Conservation (phyloP, 2,888 invertebrate genomes). For the Megamerina dolium region DNA sequence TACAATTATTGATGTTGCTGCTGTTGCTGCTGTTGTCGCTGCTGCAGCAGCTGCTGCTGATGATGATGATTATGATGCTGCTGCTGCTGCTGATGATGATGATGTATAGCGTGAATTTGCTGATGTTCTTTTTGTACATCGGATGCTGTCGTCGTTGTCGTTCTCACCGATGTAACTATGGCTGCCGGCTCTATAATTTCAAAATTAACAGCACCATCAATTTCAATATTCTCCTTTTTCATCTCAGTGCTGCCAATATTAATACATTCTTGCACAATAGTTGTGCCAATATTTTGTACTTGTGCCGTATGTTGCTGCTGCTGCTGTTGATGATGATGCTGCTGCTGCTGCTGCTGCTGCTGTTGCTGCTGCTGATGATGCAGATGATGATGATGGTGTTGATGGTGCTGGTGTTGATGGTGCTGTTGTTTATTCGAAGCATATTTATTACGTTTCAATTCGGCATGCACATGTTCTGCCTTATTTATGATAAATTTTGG, state of each 20-base stretch:
- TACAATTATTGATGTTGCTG: slow-evolving; percentile 11
- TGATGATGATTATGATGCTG: slow-evolving; percentile 1
- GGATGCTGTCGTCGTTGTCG: not conserved
- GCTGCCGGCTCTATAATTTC: slow-evolving; percentile 24
- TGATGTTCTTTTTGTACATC: slow-evolving; percentile 2
- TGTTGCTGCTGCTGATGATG: no score
- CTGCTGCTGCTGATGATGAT: slow-evolving; percentile 9
- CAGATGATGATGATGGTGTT: no score
- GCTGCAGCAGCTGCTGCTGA: slow-evolving; percentile 1
- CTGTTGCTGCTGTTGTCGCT: not conserved
- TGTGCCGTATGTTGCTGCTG: no score
- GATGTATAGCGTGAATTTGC: no score
- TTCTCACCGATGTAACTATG: slow-evolving; percentile 1
- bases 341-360: no score
- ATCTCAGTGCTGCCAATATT: slow-evolving; percentile 23
- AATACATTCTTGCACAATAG: no score
- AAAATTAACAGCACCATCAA: slow-evolving; percentile 27
- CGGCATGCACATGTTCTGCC: slow-evolving; percentile 47
- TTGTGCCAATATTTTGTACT: slow-evolving; percentile 14
- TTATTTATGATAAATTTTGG: slow-evolving; percentile 48
- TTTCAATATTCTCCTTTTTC: slow-evolving; percentile 29
- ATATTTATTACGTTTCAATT: slow-evolving; percentile 47
- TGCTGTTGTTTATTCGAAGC: slow-evolving; percentile 35
- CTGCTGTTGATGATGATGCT: no score
- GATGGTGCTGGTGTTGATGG: not conserved